These are phyloP conservation scores for Willowsia nigromaculata DNA, from an alignment of 2,888 invertebrate species.

Conservation along the genomic window DNA sequence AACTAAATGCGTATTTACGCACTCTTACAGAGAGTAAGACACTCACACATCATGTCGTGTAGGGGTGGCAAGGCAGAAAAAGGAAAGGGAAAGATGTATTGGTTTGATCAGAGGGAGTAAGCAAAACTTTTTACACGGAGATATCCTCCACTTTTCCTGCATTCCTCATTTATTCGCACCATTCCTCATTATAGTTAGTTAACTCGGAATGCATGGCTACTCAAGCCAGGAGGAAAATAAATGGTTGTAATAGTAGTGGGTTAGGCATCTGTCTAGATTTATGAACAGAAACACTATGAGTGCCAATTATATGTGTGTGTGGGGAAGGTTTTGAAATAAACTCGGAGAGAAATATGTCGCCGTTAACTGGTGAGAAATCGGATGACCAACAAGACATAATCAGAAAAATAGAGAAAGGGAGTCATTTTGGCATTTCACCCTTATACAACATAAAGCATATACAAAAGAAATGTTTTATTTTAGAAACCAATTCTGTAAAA, in stretches of 20 bases:
- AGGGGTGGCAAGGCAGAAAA: slow-evolving; percentile 43
- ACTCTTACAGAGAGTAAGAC: background rate
- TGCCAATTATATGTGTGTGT: slow-evolving; percentile 56
- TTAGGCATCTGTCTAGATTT: slow-evolving; percentile 66
- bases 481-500: too few species aligned
- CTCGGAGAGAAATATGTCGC: slow-evolving; percentile 38
- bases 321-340: background rate
- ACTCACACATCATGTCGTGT: background rate
- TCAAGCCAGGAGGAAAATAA: slow-evolving; percentile 41
- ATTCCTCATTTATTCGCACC: background rate
- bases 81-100: slow-evolving; percentile 2
- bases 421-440: background rate
- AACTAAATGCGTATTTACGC: slow-evolving; percentile 2
- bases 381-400: slow-evolving; percentile 20
- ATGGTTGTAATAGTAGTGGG: slow-evolving; percentile 11
- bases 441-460: too few species aligned
- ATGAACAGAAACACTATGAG: slow-evolving; percentile 39
- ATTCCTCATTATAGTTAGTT: background rate
- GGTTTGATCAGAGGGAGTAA: slow-evolving; percentile 1
- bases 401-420: background rate
- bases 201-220: slow-evolving; percentile 57
- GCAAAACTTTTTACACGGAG: background rate
- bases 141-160: background rate
- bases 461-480: too few species aligned
- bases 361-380: slow-evolving; percentile 25